Evolutionary conservation across 1,140 invertebrate genomes (phyloP), one percentile per base, ranked within the genome.

Genomic region (Cataglyphis hispanica): DNA sequence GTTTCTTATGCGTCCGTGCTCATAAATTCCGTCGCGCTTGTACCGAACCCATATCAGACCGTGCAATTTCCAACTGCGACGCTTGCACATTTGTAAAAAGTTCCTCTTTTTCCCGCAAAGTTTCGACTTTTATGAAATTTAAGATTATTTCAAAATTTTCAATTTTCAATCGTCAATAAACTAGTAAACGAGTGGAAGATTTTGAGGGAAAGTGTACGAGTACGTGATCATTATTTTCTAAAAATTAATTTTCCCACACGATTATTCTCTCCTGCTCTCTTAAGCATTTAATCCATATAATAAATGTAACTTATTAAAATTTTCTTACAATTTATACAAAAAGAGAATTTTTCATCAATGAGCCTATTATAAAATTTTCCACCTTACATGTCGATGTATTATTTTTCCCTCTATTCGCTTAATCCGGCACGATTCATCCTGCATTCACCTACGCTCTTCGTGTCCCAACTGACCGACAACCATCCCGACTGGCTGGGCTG

Each of bases 1-100:
- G 78, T 81, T 81, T 81, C 78, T 81, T 81, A 81, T 72, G 77
- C 77, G 53, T 31, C 25, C 34, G 67, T 43, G 78, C 53, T 58
- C 66, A 53, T 81, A 81, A 81, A 70, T 81, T 72, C 25, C 37
- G 25, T 8, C 66, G 40, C 22, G 46, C 46, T 50, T 19, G 64
- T 40, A 40, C 22, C 60, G 31, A 40, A 34, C 34, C 22, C 40
- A 19, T 58, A 69, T 69, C 34, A 81, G 50, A 11, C 25, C 10
- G 78, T 22, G 34, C 40, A 60, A 70, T 60, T 72, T 6, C 37
- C 8, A 50, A 11, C 40, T 40, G 34, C 64, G 34, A 56, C 61
- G 22, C 22, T 31, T 13, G 43, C 46, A 27, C 10, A 13, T n/a
- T 25, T 16, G 31, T 25, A 43, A 70, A 40, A 70, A 37, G 34